Conservation (phyloP, 37 sponge, comb jelly and placozoan species). For the Spongilla lacustris region DNA sequence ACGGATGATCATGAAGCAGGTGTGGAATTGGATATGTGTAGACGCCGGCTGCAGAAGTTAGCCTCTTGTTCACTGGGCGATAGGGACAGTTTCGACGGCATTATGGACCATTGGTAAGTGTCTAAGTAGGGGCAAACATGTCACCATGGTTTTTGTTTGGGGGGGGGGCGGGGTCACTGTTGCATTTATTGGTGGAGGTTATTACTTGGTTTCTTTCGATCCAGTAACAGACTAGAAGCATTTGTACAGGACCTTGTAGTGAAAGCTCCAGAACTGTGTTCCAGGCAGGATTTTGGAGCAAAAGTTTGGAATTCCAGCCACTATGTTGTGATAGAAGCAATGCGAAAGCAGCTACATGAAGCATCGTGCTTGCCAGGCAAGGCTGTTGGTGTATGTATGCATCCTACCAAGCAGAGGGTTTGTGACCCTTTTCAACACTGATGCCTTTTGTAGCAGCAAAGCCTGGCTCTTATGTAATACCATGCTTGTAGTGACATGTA, state of each 20-base stretch:
- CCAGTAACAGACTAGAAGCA: slow-evolving; percentile 16
- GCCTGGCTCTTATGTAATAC: too few relatives aligned
- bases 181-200: too few relatives aligned
- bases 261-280: slow-evolving; percentile 6
- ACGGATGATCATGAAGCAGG: background rate
- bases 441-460: too few relatives aligned
- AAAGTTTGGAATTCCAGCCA: slow-evolving; percentile 39
- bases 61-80: background rate
- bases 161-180: too few relatives aligned
- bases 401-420: background rate
- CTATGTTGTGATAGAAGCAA: slow-evolving; percentile 38
- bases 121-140: background rate
- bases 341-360: slow-evolving; percentile 7
- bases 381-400: background rate
- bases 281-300: slow-evolving; percentile 6
- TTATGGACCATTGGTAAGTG: background rate
- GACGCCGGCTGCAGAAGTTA: background rate
- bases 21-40: background rate
- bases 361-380: background rate
- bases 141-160: background rate
- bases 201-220: too few relatives aligned
- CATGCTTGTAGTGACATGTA: too few relatives aligned
- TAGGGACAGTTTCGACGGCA: background rate
- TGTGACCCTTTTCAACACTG: too few relatives aligned
- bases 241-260: background rate